phyloP scores from a whole-genome alignment of 2,888 invertebrate species.

The Philhelius pedissequus region DNA sequence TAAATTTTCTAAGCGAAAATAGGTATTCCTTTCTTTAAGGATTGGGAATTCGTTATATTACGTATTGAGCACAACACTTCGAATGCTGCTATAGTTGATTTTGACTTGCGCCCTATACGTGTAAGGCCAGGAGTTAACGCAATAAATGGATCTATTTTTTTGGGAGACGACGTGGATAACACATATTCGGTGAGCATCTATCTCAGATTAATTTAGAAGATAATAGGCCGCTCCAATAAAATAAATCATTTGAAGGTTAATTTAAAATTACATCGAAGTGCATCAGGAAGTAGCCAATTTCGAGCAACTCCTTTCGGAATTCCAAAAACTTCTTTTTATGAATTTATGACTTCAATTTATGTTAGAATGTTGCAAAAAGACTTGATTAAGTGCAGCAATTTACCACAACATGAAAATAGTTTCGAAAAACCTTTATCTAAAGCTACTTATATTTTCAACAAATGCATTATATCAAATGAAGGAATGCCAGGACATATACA shows the following conservation, averaged over 20 bases:
- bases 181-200: not conserved
- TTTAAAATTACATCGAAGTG: slow-evolving; percentile 18
- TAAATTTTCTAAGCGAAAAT: not conserved
- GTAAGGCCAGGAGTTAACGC: slow-evolving; percentile 10
- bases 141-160: not conserved
- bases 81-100: not conserved
- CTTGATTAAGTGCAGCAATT: not conserved
- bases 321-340: not conserved
- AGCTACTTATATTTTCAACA: not conserved
- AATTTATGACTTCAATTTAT: slow-evolving; percentile 23
- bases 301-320: slow-evolving; percentile 13
- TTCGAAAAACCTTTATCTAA: not conserved
- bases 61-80: slow-evolving; percentile 15
- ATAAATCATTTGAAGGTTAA: not conserved
- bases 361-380: slow-evolving; percentile 20
- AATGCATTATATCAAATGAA: not conserved
- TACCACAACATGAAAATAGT: not conserved
- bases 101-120: slow-evolving; percentile 3
- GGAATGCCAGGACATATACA: slow-evolving; percentile 24
- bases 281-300: slow-evolving; percentile 12
- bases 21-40: not conserved
- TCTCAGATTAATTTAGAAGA: not conserved
- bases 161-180: not conserved
- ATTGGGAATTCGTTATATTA: slow-evolving; percentile 1
- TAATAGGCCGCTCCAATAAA: not conserved